Evolutionary conservation across 2,888 invertebrate genomes (phyloP), one percentile per base, ranked within the genome.

Genomic region (Melieria crassipennis): DNA sequence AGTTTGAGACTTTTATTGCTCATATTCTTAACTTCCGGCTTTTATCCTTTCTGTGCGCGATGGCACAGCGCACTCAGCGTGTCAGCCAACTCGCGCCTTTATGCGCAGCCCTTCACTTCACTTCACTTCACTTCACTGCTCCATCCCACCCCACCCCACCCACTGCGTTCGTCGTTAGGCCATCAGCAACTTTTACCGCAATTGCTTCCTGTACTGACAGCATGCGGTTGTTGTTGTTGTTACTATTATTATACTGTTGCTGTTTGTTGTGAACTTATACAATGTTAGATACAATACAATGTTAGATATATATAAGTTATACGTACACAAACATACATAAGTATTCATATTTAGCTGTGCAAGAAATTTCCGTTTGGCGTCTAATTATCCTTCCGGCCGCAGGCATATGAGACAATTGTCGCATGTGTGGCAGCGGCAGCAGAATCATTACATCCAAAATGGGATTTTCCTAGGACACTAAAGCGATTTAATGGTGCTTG

Each of bases 11-110:
- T 56, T 61, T 61, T 70, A 62, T 66, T 66, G 50, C 70, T 61
- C 52, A 60, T 65, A 70, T 70, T 70, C 52, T 58, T 73, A 65
- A 71, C 75, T 75, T 77, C 77, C 77, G 77, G 73, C 75, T 75
- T 76, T 75, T 75, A 75, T 75, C 74, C 75, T 75, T 72, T 67
- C 70, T 47, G 56, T 42, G 62, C 69, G 55, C 63, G 47, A 16
- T 43, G 63, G 62, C 55, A 11, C 46, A 52, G 46, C 47, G 42
- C 69, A 57, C 62, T 69, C 56, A 47, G 56, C 42, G 69, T 63
- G 69, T 57, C 69, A 56, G 46, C 55, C 56, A 56, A 55, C 55
- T 57, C 56, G 56, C 63, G 56, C 50, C 67, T 60, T 50, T 52
- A 4, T 7, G 11, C 42, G 42, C 43, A 30, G 52, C 48, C 52